A percentile compares a stretch with the other conserved stretches of the same genome.
Evolutionary conservation across 1,140 invertebrate genomes (phyloP).

Genomic region (Brachionus manjavacas): DNA sequence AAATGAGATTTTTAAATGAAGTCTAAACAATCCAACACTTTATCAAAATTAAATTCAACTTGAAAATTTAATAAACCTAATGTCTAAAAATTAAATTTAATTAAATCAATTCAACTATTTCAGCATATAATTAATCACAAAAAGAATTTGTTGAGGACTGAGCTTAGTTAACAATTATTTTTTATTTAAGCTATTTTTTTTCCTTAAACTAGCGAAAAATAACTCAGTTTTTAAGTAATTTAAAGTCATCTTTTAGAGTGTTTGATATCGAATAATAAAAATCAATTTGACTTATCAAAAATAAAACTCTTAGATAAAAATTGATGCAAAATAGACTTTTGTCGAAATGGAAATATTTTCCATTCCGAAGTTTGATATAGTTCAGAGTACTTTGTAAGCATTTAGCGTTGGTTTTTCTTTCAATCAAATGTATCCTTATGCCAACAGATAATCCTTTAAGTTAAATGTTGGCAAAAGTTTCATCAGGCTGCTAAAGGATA

Average conservation of each 20-base stretch:
- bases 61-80: background rate
- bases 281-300: background rate
- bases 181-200: background rate
- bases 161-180: background rate
- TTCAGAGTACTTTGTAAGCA: background rate
- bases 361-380: background rate
- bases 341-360: background rate
- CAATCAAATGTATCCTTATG: background rate
- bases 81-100: background rate
- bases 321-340: background rate
- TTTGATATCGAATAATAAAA: background rate
- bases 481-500: background rate
- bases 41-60: background rate
- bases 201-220: background rate
- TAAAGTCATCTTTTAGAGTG: background rate
- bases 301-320: background rate
- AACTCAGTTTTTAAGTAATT: background rate
- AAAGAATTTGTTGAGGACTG: background rate
- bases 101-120: background rate
- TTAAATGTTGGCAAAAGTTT: background rate
- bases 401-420: background rate
- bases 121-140: background rate
- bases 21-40: background rate
- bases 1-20: background rate
- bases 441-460: background rate